Base-by-base conservation (phyloP, 2,797 vertebrate species). In the Ctenochaetus hawaiiensis region DNA sequence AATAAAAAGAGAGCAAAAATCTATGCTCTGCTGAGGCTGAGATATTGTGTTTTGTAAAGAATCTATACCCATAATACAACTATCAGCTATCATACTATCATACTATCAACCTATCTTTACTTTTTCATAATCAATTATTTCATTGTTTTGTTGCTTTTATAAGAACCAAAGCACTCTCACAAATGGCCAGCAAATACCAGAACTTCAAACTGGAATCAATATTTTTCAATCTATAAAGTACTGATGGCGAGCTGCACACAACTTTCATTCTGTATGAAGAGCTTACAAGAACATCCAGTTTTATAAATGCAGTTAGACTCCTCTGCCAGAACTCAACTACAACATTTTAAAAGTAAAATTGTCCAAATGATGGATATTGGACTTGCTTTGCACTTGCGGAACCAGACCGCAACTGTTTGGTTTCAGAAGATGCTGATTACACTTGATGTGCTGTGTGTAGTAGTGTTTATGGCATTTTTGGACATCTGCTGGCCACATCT, bases 341-440 rank as follows among this genome's bases (percentile, higher is more conserved):
- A 16, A 22, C 18, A 4, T 51, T 67, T 37, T 45, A 43, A 49
- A 52, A 54, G 58, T 52, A 20, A 60, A 12, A 44, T n/a, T 20
- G 41, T 48, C 12, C 14, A 62, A 57, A 74, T 64, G 59, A 80
- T 74, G 17, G 26, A 73, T 81, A 52, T 52, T 70, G 10, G 57
- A 62, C 45, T 61, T 54, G 59, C 26, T 11, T 58, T 78, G 20
- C 13, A 37, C 18, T 22, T 66, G 67, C 64, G 52, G 22, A 61
- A 65, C 57, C 20, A 48, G 6, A 51, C 52, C 14, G n/a, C n/a
- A 57, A 22, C 61, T 74, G 59, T 83, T 78, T 80, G 49, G 67
- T 67, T 77, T 66, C 44, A 44, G 53, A 59, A 51, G 39, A 54
- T 43, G 34, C 9, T 56, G 43, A 72, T 72, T 78, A 60, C 41